Base-by-base conservation (phyloP, 2,113 vertebrate species). In the Craseonycteris thonglongyai region DNA sequence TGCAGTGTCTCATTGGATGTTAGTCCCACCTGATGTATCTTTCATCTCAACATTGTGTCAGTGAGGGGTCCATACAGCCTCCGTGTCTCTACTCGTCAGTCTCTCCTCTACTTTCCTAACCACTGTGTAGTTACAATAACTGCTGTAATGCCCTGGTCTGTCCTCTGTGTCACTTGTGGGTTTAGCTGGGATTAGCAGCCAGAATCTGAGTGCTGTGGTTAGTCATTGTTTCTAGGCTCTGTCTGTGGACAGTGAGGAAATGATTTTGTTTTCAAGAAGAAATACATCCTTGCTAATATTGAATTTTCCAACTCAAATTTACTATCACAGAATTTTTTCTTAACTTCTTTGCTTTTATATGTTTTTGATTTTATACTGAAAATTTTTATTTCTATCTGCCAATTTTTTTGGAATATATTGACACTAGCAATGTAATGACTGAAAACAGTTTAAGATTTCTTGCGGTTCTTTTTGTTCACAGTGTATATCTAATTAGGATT, bases 101-200 rank as follows among this genome's bases (percentile, higher is more conserved):
- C 33, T 72, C 10, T 42, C 58, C 38, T 56, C 71, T 21, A 0
- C 54, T 38, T 51, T 38, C 10, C 19, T 35, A 16, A 22, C 22
- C 8, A 5, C 16, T 14, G 0, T 11, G 18, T 4, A 22, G 28
- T 21, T 28, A 54, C 0, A 6, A 1, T 11, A 19, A 6, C 22
- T 69, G 2, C 1, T 15, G 33, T 9, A 3, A 5, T 16, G 61
- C 45, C 16, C 14, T 35, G 56, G 18, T 12, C 65, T 69, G 21
- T 24, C 79, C 8, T 10, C 40, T 6, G 0, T 26, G 35, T 40
- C 9, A 4, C 68, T 35, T 14, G 19, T 35, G 51, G 35, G 18
- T 28, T 13, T 40, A 5, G 5, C 78, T 18, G 30, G 35, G 56
- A 45, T n/a, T 16, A 4, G 40, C 26, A 58, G 22, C 72, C 40